These are phyloP conservation scores for Zeus faber DNA, from an alignment of 2,113 vertebrate genomes.

Conservation along the genomic window DNA sequence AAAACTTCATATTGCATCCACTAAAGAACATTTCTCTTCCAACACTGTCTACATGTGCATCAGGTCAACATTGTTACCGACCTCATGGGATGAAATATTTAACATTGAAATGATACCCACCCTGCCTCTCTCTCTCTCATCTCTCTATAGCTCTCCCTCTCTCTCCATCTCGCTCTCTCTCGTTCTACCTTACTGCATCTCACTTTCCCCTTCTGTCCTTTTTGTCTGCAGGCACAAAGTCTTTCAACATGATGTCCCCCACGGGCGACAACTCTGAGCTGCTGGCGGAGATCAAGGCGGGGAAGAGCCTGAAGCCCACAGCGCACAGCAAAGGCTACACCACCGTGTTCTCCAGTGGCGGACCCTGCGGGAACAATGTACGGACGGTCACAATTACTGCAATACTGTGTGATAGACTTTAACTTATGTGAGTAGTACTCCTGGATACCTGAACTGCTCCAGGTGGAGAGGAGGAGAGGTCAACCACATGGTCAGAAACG, in stretches of 20 bases:
- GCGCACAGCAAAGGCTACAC: constrained; percentile 94
- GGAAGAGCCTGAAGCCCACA: constrained; percentile 93
- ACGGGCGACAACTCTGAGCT: constrained; percentile 96
- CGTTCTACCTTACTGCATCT: constrained; percentile 4
- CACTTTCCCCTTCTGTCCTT: constrained; percentile 24
- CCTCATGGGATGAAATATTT: constrained; percentile 62
- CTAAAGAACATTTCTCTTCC: too few relatives aligned
- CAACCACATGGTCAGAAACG: too few relatives aligned
- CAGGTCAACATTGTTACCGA: constrained; percentile 44
- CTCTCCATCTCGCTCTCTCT: constrained; percentile 22
- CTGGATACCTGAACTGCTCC: too few relatives aligned
- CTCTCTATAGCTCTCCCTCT: constrained; percentile 26
- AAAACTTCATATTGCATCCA: too few relatives aligned
- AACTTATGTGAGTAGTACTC: too few relatives aligned
- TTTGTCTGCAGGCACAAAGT: constrained; percentile 85
- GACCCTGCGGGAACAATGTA: constrained; percentile 79
- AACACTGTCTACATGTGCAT: constrained; percentile 27
- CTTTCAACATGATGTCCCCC: constrained; percentile 99
- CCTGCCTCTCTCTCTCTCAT: constrained; percentile 23
- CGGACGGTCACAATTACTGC: too few relatives aligned
- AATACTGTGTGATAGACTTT: too few relatives aligned
- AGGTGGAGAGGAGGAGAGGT: too few relatives aligned
- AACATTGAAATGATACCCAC: constrained; percentile 55
- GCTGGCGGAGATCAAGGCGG: constrained; percentile 97
- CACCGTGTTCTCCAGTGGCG: constrained; percentile 86